Percentiles rank a stretch among this genome's conserved stretches.
phyloP scores from a whole-genome alignment of 1,140 invertebrate genomes.

The Lethocerus indicus region DNA sequence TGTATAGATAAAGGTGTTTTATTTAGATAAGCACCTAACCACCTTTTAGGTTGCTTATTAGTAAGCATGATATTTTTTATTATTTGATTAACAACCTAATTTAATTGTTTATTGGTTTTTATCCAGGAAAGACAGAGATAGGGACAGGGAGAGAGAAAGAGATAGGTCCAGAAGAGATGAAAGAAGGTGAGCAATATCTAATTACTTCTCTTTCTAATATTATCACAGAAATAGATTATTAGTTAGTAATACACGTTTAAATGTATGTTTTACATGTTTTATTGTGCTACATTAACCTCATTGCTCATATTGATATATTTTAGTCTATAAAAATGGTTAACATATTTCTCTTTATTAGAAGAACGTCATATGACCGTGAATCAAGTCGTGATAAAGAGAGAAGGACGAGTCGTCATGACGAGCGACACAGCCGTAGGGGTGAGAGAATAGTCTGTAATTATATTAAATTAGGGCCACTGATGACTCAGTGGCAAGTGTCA shows the following conservation, averaged over 20 bases:
- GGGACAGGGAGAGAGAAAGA: not conserved
- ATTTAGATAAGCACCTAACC: not conserved
- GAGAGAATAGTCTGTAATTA: not conserved
- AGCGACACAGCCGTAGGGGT: slow-evolving; percentile 12
- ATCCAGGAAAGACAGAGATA: slow-evolving; percentile 6
- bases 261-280: too few relatives aligned
- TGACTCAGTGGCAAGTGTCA: too few relatives aligned
- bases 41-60: not conserved
- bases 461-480: too few relatives aligned
- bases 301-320: too few relatives aligned
- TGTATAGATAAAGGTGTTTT: not conserved
- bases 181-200: not conserved
- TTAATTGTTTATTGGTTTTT: not conserved
- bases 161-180: slow-evolving; percentile 2
- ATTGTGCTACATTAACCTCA: too few relatives aligned
- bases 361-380: too few relatives aligned
- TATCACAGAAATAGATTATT: too few relatives aligned
- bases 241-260: too few relatives aligned
- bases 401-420: slow-evolving; percentile 13
- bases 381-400: slow-evolving; percentile 11
- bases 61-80: not conserved
- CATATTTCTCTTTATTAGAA: too few relatives aligned
- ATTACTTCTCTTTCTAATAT: not conserved
- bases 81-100: not conserved
- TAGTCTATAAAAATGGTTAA: too few relatives aligned